Conservation (phyloP, 1,140 invertebrate genomes). For the Panagrolaimus sp. region DNA sequence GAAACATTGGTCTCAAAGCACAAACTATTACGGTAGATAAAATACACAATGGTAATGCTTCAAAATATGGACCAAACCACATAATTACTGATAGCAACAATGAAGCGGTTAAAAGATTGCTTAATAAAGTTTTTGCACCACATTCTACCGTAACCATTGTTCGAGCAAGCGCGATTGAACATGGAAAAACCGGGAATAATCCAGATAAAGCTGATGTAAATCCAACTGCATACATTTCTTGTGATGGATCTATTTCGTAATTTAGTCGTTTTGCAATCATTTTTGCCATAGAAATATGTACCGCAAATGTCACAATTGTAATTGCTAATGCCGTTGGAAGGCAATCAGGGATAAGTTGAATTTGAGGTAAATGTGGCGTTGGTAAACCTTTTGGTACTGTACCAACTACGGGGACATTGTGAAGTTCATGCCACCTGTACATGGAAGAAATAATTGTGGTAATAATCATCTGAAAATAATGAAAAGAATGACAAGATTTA, state of each 20-base stretch:
- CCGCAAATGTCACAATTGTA: slow-evolving; percentile 60
- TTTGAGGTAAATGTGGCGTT: slow-evolving; percentile 46
- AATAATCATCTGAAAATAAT: slow-evolving; percentile 34
- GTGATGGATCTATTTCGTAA: slow-evolving; percentile 60
- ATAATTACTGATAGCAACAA: slow-evolving; percentile 29
- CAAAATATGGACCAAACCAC: slow-evolving; percentile 29
- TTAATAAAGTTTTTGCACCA: slow-evolving; percentile 17
- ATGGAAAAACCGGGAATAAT: slow-evolving; percentile 36
- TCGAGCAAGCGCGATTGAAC: slow-evolving; percentile 31
- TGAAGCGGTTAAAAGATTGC: slow-evolving; percentile 11
- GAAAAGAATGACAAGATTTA: neutral
- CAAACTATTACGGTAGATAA: slow-evolving; percentile 33
- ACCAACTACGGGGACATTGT: slow-evolving; percentile 37
- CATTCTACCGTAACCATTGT: slow-evolving; percentile 29
- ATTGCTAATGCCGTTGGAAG: slow-evolving; percentile 59
- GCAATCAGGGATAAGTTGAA: slow-evolving; percentile 47
- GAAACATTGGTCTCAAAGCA: slow-evolving; percentile 28
- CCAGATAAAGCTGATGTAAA: slow-evolving; percentile 1
- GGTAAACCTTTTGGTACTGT: slow-evolving; percentile 50
- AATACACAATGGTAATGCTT: slow-evolving; percentile 33
- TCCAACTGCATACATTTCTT: slow-evolving; percentile 47
- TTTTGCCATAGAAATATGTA: slow-evolving; percentile 61
- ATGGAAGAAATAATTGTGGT: slow-evolving; percentile 44
- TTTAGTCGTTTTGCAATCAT: slow-evolving; percentile 60
- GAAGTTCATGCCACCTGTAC: slow-evolving; percentile 34